Conservation (phyloP, 2,888 invertebrate genomes). For the Merodon equestris region DNA sequence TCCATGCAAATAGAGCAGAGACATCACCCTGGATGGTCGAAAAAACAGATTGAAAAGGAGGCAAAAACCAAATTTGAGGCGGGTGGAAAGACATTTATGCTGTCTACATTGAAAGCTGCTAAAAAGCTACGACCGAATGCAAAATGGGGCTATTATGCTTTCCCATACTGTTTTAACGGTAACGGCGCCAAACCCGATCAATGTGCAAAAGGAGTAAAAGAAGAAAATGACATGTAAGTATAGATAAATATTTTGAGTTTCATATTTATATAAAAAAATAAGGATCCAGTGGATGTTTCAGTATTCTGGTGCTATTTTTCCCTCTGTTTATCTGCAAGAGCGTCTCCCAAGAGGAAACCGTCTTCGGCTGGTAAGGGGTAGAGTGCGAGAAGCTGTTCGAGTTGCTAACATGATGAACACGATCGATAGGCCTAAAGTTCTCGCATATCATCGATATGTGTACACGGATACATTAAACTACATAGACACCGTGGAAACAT, state of each 20-base stretch:
- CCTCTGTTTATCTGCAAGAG: conserved; percentile 57
- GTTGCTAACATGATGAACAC: conserved; percentile 27
- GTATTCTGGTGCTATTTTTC: conserved; percentile 47
- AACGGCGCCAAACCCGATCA: conserved; percentile 8
- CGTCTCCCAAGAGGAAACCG: conserved; percentile 20
- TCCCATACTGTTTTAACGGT: conserved; percentile 58
- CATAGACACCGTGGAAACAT: conserved; percentile 22
- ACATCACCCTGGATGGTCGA: conserved; percentile 39
- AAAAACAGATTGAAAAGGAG: conserved; percentile 40
- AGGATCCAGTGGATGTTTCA: conserved; percentile 64
- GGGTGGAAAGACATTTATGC: conserved; percentile 43
- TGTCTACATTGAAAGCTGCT: conserved; percentile 31
- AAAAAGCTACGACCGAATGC: conserved; percentile 44
- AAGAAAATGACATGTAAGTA: conserved; percentile 60
- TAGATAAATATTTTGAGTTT: conserved; percentile 7
- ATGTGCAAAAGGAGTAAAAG: conserved; percentile 47
- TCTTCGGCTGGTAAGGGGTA: conserved; percentile 45
- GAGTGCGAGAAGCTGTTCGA: conserved; percentile 45
- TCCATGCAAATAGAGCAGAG: conserved; percentile 61
- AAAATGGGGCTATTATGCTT: conserved; percentile 57
- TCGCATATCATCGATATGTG: conserved; percentile 51
- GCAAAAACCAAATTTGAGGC: conserved; percentile 47
- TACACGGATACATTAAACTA: conserved; percentile 49
- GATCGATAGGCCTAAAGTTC: conserved; percentile 35
- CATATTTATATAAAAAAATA: conserved; percentile 37